Percentiles rank a stretch among this genome's conserved stretches.
phyloP scores from a whole-genome alignment of 2,113 vertebrate species.

The Hippolais icterina region DNA sequence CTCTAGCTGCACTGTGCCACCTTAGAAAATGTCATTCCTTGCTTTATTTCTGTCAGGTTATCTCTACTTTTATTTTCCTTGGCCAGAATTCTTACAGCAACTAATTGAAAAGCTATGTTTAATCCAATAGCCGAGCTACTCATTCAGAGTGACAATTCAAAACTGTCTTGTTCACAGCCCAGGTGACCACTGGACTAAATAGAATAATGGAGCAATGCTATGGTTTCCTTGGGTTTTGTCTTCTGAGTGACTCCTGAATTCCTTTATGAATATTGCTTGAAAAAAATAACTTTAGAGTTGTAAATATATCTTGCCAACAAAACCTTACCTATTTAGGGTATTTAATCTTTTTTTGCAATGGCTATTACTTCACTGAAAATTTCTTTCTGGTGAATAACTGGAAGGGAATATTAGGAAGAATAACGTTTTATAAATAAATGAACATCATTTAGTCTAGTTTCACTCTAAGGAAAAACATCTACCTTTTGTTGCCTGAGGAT shows the following conservation, averaged over 20 bases:
- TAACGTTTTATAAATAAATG: background rate
- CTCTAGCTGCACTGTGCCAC: background rate
- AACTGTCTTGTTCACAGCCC: background rate
- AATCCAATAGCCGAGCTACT: background rate
- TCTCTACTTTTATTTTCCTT: background rate
- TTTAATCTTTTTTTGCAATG: background rate
- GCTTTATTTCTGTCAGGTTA: background rate
- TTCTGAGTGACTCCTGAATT: background rate
- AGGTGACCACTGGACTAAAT: background rate
- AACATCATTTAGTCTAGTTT: background rate
- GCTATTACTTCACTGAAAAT: background rate
- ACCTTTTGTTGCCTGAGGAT: background rate
- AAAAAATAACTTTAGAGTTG: background rate
- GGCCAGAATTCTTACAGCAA: background rate
- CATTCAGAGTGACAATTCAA: background rate
- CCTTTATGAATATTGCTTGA: background rate
- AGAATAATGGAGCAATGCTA: background rate
- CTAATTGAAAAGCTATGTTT: background rate
- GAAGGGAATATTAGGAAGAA: background rate
- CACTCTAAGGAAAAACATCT: background rate
- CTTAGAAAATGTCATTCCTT: background rate
- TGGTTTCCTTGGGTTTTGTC: background rate
- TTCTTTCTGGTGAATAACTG: background rate
- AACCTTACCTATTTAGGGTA: background rate
- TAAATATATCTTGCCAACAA: background rate